phyloP scores from a whole-genome alignment of 2,888 invertebrate genomes.

The Atethmia centrago region DNA sequence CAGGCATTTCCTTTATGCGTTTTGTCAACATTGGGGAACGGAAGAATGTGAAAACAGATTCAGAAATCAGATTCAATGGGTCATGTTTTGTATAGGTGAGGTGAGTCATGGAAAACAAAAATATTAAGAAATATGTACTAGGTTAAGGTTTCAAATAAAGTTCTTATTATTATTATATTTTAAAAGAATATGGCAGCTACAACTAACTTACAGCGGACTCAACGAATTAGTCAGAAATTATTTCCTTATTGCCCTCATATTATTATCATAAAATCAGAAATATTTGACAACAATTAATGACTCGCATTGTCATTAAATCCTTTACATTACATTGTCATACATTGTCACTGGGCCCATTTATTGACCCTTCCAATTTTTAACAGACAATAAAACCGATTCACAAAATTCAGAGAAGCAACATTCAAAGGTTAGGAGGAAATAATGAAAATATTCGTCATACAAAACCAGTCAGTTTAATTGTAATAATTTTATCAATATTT shows the following conservation, averaged over 20 bases:
- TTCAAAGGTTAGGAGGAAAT: constrained; percentile 26
- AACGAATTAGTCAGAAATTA: constrained; percentile 15
- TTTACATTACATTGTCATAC: constrained; percentile 27
- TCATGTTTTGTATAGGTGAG: too few relatives aligned
- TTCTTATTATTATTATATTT: too few relatives aligned
- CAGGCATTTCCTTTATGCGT: too few relatives aligned
- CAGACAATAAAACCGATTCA: constrained; percentile 52
- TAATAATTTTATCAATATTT: constrained; percentile 41
- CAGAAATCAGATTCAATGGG: too few relatives aligned
- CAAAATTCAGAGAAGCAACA: constrained; percentile 48
- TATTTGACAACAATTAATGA: constrained; percentile 23
- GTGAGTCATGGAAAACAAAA: too few relatives aligned
- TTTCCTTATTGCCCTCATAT: constrained; percentile 22
- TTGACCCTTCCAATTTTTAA: constrained; percentile 45
- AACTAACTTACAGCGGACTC: background rate
- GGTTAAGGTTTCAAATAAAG: too few relatives aligned
- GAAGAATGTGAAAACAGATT: too few relatives aligned
- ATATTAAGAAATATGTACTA: too few relatives aligned
- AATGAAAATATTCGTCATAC: constrained; percentile 48
- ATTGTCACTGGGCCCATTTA: constrained; percentile 30
- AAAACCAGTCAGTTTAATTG: constrained; percentile 36
- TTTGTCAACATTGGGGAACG: too few relatives aligned
- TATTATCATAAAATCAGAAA: constrained; percentile 5
- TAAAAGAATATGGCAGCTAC: too few relatives aligned
- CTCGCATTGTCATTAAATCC: constrained; percentile 33